These are phyloP conservation scores for Podilymbus podiceps DNA, from an alignment of 2,113 vertebrate species.

Conservation along the genomic window DNA sequence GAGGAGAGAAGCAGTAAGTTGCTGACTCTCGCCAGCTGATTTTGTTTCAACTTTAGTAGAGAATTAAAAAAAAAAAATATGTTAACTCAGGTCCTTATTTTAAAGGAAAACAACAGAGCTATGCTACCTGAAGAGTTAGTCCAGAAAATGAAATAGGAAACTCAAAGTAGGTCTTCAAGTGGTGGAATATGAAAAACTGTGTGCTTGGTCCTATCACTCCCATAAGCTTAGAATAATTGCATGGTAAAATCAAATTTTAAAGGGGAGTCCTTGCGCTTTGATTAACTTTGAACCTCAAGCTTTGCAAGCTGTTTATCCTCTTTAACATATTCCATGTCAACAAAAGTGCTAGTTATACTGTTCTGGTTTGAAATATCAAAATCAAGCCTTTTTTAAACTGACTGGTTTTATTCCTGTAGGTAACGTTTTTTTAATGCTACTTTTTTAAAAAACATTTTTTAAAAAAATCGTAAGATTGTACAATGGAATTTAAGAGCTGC, in stretches of 20 bases:
- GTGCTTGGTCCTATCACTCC: neutral
- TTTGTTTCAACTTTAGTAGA: neutral
- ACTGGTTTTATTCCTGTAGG: neutral
- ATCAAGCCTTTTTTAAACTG: neutral
- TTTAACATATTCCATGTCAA: neutral
- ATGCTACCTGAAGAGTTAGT: neutral
- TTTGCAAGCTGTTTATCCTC: neutral
- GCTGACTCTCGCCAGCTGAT: neutral
- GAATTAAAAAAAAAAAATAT: neutral
- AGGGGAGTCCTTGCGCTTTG: neutral
- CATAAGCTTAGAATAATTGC: neutral
- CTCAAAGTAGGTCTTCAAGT: neutral
- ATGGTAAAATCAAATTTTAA: neutral
- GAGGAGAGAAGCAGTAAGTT: conserved; percentile 85
- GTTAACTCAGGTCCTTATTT: neutral
- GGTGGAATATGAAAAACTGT: neutral
- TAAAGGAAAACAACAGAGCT: neutral
- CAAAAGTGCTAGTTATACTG: neutral
- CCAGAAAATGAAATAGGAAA: neutral
- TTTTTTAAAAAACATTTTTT: neutral
- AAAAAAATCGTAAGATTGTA: neutral
- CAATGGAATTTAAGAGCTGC: neutral
- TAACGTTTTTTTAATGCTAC: neutral
- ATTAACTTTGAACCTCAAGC: neutral
- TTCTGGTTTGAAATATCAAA: neutral